These are phyloP conservation scores for Poeciliopsis infans DNA, from an alignment of 2,797 vertebrate species.

Conservation along the genomic window DNA sequence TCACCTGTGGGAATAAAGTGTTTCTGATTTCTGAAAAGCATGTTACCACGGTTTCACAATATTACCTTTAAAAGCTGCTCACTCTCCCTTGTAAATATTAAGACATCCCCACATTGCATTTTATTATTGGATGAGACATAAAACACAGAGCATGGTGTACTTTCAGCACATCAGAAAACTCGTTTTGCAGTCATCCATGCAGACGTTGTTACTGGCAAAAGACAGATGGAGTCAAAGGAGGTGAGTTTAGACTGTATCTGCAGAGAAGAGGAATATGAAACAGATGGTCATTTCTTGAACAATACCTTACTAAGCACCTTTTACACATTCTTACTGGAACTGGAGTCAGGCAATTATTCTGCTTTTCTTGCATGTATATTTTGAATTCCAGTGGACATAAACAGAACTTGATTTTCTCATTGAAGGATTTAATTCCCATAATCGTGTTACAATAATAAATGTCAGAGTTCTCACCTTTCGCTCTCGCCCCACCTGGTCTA, in stretches of 20 bases:
- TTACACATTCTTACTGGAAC: constrained; percentile 53
- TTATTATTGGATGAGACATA: background rate
- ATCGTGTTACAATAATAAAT: constrained; percentile 28
- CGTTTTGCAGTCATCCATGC: background rate
- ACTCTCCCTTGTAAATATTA: background rate
- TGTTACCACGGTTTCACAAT: background rate
- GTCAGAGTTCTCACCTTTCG: constrained; percentile 19
- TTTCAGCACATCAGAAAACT: constrained; percentile 1
- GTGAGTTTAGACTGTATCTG: constrained; percentile 45
- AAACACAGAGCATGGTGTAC: background rate
- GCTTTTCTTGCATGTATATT: background rate
- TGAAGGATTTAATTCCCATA: constrained; percentile 36
- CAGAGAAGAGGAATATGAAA: constrained; percentile 50
- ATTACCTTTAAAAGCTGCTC: background rate
- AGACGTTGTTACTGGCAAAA: background rate
- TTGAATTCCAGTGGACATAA: constrained; percentile 15
- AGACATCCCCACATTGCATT: background rate
- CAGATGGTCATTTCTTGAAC: constrained; percentile 65
- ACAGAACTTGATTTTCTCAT: constrained; percentile 29
- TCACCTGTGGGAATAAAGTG: background rate
- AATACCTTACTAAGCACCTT: constrained; percentile 54
- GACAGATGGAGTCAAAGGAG: background rate
- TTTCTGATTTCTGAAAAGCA: background rate
- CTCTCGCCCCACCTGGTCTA: constrained; percentile 34
- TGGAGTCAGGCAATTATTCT: background rate